A percentile compares a stretch with the other conserved stretches of the same genome.
Conservation (phyloP, 2,797 vertebrate genomes). For the Tokudaia tokunoshimensis region DNA sequence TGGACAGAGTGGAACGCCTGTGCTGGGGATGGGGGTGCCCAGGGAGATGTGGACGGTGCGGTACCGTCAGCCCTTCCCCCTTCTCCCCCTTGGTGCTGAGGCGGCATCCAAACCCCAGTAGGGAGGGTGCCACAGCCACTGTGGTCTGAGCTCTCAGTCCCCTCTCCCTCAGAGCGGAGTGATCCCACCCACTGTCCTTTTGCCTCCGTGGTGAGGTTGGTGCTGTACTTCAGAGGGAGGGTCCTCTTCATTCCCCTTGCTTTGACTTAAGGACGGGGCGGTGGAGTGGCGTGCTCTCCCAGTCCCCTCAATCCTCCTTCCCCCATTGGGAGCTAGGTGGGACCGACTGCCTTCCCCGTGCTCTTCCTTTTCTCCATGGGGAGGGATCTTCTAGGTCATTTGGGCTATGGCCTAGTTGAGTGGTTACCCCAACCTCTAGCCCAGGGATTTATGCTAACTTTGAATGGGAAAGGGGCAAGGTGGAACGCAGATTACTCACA, state of each 20-base stretch:
- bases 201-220: slow-evolving; percentile 81
- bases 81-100: slow-evolving; percentile 73
- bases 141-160: slow-evolving; percentile 39
- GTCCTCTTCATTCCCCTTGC: slow-evolving; percentile 55
- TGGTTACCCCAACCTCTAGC: slow-evolving; percentile 46
- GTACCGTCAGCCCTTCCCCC: slow-evolving; percentile 27
- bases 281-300: slow-evolving; percentile 36
- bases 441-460: slow-evolving; percentile 46
- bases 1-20: slow-evolving; percentile 70
- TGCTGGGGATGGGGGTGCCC: slow-evolving; percentile 51
- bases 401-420: slow-evolving; percentile 44
- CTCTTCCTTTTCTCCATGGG: slow-evolving; percentile 54
- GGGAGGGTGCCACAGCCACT: slow-evolving; percentile 59
- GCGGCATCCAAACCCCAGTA: slow-evolving; percentile 66
- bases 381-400: slow-evolving; percentile 18
- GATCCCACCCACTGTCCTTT: slow-evolving; percentile 64
- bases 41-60: slow-evolving; percentile 56
- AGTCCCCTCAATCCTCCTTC: not conserved
- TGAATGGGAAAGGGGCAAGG: slow-evolving; percentile 60
- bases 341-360: slow-evolving; percentile 44
- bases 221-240: slow-evolving; percentile 80
- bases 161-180: slow-evolving; percentile 54
- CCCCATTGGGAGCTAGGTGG: not conserved
- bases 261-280: slow-evolving; percentile 74
- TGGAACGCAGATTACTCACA: not conserved